Conservation (phyloP, 2,797 vertebrate species). For the Caiman crocodilus region DNA sequence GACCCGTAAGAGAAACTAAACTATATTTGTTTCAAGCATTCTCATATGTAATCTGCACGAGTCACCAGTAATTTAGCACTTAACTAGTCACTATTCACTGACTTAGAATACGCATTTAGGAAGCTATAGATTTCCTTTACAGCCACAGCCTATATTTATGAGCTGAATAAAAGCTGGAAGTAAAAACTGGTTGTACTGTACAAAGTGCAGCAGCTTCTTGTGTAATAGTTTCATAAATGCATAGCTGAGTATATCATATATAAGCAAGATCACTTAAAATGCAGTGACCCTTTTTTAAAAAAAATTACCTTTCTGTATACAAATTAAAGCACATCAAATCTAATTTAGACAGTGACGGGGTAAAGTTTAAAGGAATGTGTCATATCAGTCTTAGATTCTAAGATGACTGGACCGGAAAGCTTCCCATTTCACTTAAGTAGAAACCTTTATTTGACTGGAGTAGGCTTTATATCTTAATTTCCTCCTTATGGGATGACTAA, state of each 20-base stretch:
- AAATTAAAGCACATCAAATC: background rate
- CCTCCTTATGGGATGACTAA: background rate
- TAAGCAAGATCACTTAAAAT: background rate
- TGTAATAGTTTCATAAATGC: background rate
- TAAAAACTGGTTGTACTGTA: background rate
- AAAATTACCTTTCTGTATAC: background rate
- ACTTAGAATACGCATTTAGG: no score
- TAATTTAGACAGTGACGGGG: background rate
- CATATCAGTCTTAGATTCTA: background rate
- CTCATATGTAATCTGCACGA: background rate
- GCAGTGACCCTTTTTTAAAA: background rate
- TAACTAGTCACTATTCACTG: background rate
- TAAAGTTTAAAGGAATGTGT: background rate
- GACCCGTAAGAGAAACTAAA: background rate
- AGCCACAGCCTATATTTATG: background rate
- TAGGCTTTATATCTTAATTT: background rate
- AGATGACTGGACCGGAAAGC: background rate
- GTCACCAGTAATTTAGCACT: background rate
- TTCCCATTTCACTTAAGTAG: background rate
- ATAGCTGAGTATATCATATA: background rate
- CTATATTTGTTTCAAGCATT: background rate
- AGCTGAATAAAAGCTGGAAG: background rate
- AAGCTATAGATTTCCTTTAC: background rate
- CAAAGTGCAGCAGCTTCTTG: background rate
- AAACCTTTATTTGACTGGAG: background rate